These are phyloP conservation scores for Myotis davidii DNA, from an alignment of 2,113 vertebrate species.

Conservation along the genomic window DNA sequence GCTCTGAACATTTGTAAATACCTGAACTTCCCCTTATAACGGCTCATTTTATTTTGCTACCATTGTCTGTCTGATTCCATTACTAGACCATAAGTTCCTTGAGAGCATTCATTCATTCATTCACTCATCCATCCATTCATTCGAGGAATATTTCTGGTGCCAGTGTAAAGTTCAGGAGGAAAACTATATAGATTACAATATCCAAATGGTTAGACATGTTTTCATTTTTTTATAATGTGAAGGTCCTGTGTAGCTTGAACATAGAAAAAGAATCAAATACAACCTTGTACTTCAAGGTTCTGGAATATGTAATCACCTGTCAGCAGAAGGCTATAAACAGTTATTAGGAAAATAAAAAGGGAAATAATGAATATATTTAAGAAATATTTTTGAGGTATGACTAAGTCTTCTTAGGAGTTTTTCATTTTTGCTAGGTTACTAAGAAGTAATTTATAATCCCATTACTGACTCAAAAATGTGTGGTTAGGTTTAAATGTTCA, in stretches of 20 bases:
- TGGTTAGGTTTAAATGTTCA: background rate
- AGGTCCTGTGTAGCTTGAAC: background rate
- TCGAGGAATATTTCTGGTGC: background rate
- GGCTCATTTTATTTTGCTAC: background rate
- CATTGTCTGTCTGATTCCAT: background rate
- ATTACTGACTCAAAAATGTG: background rate
- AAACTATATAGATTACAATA: background rate
- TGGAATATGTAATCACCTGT: background rate
- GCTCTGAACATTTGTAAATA: background rate
- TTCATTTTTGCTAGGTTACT: conserved; percentile 1
- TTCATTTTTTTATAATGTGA: conserved; percentile 19
- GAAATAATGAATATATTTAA: background rate
- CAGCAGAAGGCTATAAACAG: background rate
- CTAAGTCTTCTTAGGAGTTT: background rate
- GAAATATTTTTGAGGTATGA: conserved; percentile 24
- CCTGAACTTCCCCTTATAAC: background rate
- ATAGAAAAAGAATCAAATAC: background rate
- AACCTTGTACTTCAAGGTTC: background rate
- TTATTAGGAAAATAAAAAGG: background rate
- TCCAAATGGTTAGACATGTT: background rate
- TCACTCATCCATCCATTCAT: background rate
- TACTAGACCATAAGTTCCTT: background rate
- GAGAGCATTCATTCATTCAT: background rate
- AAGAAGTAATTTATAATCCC: conserved; percentile 11
- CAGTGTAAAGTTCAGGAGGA: background rate